phyloP scores from a whole-genome alignment of 2,888 invertebrate species.

The Asteroscopus sphinx region DNA sequence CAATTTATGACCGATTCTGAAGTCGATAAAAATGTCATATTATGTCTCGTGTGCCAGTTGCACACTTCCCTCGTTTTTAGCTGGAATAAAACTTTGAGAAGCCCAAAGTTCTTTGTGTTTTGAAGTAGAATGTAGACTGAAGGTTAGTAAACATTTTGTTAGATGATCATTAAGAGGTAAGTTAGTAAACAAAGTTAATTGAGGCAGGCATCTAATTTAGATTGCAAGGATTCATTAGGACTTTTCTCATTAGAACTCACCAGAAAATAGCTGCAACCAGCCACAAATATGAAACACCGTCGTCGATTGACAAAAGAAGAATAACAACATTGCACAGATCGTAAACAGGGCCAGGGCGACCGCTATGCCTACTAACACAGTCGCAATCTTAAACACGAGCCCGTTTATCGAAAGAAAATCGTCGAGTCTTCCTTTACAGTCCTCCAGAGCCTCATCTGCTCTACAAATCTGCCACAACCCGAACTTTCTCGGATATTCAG shows the following conservation, averaged over 20 bases:
- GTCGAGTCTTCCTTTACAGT: slow-evolving; percentile 95
- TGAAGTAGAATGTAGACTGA: not conserved
- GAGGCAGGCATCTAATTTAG: not conserved
- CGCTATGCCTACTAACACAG: slow-evolving; percentile 96
- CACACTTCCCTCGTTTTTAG: slow-evolving; percentile 19
- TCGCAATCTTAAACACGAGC: slow-evolving; percentile 95
- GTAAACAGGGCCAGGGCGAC: slow-evolving; percentile 96
- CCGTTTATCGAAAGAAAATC: slow-evolving; percentile 95
- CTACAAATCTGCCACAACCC: slow-evolving; percentile 97
- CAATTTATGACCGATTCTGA: slow-evolving; percentile 37
- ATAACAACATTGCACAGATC: slow-evolving; percentile 96
- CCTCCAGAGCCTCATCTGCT: slow-evolving; percentile 93
- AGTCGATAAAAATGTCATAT: slow-evolving; percentile 30
- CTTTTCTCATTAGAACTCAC: slow-evolving; percentile 88
- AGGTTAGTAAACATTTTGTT: slow-evolving; percentile 10
- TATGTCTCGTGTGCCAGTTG: slow-evolving; percentile 27
- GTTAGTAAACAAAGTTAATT: slow-evolving; percentile 1
- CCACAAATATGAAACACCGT: slow-evolving; percentile 98
- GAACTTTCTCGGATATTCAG: slow-evolving; percentile 96
- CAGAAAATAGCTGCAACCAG: slow-evolving; percentile 98
- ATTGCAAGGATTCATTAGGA: slow-evolving; percentile 2
- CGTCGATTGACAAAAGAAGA: slow-evolving; percentile 97
- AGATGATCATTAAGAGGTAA: not conserved
- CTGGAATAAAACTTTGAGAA: not conserved
- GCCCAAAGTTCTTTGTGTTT: slow-evolving; percentile 13